Base-by-base conservation (phyloP, 2,888 invertebrate genomes). In the Baronia brevicornis region DNA sequence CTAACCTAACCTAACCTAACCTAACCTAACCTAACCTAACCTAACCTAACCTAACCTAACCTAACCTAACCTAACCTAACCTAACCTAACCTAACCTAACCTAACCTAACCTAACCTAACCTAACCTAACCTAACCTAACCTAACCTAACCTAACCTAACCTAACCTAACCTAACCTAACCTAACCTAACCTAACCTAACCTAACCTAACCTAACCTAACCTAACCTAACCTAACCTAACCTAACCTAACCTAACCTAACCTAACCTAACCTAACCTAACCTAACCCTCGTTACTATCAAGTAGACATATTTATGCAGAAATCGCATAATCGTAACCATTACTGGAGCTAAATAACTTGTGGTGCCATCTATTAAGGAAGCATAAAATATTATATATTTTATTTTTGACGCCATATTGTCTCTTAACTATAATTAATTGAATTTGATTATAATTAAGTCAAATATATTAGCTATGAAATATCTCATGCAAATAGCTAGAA, bases 141-240 rank as follows among this genome's bases (percentile, higher is more conserved):
- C 37, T 37, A 37, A 37, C 37, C 37, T 37, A 37, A 37, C 37
- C 37, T 37, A 37, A 33, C 37, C 37, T 37, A 37, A 28, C 37
- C 37, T 34, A 34, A 28, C 34, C 34, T 34, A 28, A 27, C 34
- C 34, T 34, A 34, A 25, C 34, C 34, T 34, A 28, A 23, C 23
- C 23, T 32, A 32, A 25, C 27, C 22, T 33, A 28, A 28, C 33
- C 22, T 27, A 28, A 19, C 33, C 27, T 27, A 33, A 19, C 27
- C 33, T 27, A 27, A 28, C 27, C 27, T 22, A 27, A 27, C 33
- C 22, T 27, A 33, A 22, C 22, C 27, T 27, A 32, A 32, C 24
- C 25, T 19, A 25, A 32, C 25, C 19, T 25, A 32, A 32, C 24
- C 24, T 19, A 32, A 19, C 24, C 25, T 19, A 19, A 19, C 32